Evolutionary conservation across 2,113 vertebrate genomes (phyloP).

Genomic region (Ariopsis seemanni): DNA sequence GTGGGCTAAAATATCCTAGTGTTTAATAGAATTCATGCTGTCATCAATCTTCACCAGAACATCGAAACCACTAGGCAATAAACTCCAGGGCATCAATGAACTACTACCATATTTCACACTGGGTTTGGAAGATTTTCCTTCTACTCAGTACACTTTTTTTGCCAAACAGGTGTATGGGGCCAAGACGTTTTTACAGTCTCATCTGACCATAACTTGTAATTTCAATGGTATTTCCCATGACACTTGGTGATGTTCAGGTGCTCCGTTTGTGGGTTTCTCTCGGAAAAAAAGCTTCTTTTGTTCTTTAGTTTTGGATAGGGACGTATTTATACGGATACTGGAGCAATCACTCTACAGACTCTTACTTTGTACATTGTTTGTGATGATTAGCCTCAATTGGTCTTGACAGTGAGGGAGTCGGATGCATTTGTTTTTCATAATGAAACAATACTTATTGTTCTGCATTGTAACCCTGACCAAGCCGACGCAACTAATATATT

Average conservation of each 20-base stretch:
- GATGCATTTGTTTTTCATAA: neutral
- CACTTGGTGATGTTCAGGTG: too few relatives aligned
- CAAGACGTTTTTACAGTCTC: neutral
- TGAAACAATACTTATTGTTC: neutral
- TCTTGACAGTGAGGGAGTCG: neutral
- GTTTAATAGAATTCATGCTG: neutral
- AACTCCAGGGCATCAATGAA: neutral
- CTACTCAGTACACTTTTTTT: neutral
- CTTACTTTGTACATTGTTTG: neutral
- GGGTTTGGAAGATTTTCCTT: neutral
- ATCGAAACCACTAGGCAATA: neutral
- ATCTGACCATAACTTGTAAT: neutral
- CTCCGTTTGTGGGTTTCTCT: neutral
- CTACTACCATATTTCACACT: neutral
- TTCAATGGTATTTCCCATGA: neutral
- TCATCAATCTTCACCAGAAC: neutral
- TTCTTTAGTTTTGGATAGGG: neutral
- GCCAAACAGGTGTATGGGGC: neutral
- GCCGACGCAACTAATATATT: neutral
- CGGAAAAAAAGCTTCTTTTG: neutral
- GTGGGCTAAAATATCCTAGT: neutral
- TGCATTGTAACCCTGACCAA: neutral
- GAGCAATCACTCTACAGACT: neutral
- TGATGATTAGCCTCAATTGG: neutral
- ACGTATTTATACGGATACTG: neutral